Evolutionary conservation across 2,888 invertebrate species (phyloP), one percentile per base, ranked within the genome.

Genomic region (Pycnomerus fuliginosus): DNA sequence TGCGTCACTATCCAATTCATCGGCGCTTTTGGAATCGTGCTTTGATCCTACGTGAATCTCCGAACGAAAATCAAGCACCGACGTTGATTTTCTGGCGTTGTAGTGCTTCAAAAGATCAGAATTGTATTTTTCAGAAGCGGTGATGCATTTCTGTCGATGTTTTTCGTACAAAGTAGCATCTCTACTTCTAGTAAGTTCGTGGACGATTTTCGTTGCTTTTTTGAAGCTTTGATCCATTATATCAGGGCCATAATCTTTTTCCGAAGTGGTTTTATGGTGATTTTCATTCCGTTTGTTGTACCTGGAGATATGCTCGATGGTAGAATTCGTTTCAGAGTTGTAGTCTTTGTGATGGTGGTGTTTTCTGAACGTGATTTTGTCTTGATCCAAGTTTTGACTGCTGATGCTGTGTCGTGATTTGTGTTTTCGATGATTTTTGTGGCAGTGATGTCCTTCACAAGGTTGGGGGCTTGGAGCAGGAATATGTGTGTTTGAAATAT

Each of bases 321-420:
- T 48, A 69, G 79, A 80, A 55, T 80, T 80, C 11, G 79, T 79
- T 62, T 81, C 80, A 2, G 80, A 78, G 62, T 70, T 75, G 67
- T 81, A 81, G 67, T 80, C 80, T 36, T 66, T 68, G 42, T 64
- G 61, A 33, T 63, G 62, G 46, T 67, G 65, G 45, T 67, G 65
- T 48, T 65, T 62, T 25, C 64, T 50, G 35, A 58, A 65, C 1
- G 59, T 47, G 2, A 61, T 52, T 34, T 62, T 63, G 5, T 64
- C 64, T 52, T 74, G 75, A 46, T 79, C 78, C 10, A 75, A 60
- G 53, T 74, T 71, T 61, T 76, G 76, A 2, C 75, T 73, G 63
- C 74, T 75, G 53, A 68, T 31, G 2, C 62, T 60, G 25, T 61
- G 65, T 48, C 66, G 62, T 1, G 64, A 54, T 36, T 53, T 53